Percentiles rank a stretch among this genome's conserved stretches.
Evolutionary conservation across 2,888 invertebrate species (phyloP).

Genomic region (Augiades crinisus): DNA sequence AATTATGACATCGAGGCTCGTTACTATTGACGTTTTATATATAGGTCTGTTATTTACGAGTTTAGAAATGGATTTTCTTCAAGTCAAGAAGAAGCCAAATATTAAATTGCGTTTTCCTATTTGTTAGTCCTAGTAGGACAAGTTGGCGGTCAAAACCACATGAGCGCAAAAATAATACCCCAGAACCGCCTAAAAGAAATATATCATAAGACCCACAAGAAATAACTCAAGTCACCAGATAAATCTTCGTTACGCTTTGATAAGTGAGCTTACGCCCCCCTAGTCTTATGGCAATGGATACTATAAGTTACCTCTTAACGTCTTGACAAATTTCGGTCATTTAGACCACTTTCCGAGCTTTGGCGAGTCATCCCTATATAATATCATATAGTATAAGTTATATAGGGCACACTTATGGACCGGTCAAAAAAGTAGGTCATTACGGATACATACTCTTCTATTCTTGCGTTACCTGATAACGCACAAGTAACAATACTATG

Average conservation of each 20-base stretch:
- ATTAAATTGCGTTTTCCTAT: slow-evolving; percentile 1
- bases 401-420: neutral
- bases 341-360: slow-evolving; percentile 29
- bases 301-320: slow-evolving; percentile 42
- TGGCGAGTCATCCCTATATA: slow-evolving; percentile 1
- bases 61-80: too few species aligned
- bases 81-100: too few species aligned
- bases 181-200: slow-evolving; percentile 32
- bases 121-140: slow-evolving; percentile 7
- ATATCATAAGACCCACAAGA: slow-evolving; percentile 40
- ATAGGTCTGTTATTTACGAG: too few species aligned
- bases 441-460: neutral
- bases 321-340: slow-evolving; percentile 46
- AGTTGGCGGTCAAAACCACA: slow-evolving; percentile 5
- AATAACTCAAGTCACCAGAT: slow-evolving; percentile 43
- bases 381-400: slow-evolving; percentile 1
- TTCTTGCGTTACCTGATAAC: too few species aligned
- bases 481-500: too few species aligned
- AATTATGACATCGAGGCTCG: too few species aligned
- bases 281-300: slow-evolving; percentile 37
- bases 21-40: too few species aligned
- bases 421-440: neutral
- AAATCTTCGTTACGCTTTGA: slow-evolving; percentile 50
- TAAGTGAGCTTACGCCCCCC: slow-evolving; percentile 43
- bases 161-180: slow-evolving; percentile 15